phyloP scores from a whole-genome alignment of 2,797 vertebrate genomes.

The Hyperoplus immaculatus region DNA sequence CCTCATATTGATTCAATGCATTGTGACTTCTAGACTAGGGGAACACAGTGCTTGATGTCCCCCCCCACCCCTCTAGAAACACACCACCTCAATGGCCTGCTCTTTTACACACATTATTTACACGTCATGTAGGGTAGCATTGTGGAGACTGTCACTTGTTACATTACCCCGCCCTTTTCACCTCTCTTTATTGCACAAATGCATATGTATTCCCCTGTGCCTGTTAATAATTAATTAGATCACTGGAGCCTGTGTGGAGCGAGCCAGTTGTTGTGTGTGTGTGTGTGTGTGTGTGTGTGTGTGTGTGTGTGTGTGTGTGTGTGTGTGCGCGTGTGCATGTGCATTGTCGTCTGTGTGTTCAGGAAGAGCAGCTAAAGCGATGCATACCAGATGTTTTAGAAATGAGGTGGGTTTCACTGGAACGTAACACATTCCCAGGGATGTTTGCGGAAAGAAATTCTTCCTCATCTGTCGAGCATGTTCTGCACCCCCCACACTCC shows the following conservation, averaged over 20 bases:
- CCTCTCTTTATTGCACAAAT: conserved; percentile 13
- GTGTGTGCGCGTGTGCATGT: conserved; percentile 7
- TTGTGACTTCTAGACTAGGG: conserved; percentile 14
- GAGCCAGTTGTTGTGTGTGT: conserved; percentile 41
- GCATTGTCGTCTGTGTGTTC: conserved; percentile 43
- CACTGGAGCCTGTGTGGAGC: conserved; percentile 45
- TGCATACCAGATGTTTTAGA: conserved; percentile 86
- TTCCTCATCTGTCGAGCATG: conserved; percentile 80
- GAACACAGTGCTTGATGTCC: not conserved
- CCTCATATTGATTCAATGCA: conserved; percentile 41
- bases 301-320: conserved; percentile 18
- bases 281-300: conserved; percentile 22
- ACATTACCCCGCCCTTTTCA: conserved; percentile 21
- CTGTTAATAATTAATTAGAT: conserved; percentile 74
- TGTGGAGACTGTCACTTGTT: conserved; percentile 56
- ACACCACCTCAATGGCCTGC: conserved; percentile 13
- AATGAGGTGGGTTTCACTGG: conserved; percentile 84
- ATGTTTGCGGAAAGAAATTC: conserved; percentile 85
- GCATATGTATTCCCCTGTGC: conserved; percentile 10
- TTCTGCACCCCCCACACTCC: conserved; percentile 42
- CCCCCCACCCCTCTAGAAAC: conserved; percentile 27
- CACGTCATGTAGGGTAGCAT: conserved; percentile 9
- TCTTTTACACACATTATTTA: conserved; percentile 2
- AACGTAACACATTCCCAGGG: conserved; percentile 84
- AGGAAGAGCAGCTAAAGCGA: conserved; percentile 67